Evolutionary conservation across 2,113 vertebrate species (phyloP).

Genomic region (Alethe diademata): DNA sequence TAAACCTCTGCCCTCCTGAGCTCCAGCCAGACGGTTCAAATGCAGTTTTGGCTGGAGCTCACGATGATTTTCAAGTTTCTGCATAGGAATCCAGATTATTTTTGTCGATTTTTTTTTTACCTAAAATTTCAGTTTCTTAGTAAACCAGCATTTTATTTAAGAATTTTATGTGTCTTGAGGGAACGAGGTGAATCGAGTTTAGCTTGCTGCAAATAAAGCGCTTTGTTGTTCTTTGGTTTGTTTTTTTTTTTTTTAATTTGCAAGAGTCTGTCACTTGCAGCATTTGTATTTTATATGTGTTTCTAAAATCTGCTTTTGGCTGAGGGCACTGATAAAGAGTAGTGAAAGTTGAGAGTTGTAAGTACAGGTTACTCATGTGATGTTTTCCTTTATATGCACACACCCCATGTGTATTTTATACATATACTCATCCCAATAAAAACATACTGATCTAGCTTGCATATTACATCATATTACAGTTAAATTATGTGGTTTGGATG

Average conservation of each 20-base stretch:
- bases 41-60: conserved; percentile 15
- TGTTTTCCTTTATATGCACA: conserved; percentile 6
- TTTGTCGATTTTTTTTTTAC: accelerated
- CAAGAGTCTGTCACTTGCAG: background rate
- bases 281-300: background rate
- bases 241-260: background rate
- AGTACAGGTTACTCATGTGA: background rate
- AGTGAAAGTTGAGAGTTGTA: conserved; percentile 3
- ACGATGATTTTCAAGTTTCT: background rate
- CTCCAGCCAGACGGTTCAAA: background rate
- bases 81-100: background rate
- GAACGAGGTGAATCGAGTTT: background rate
- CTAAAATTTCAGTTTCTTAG: background rate
- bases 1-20: background rate
- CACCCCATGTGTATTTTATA: background rate
- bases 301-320: background rate
- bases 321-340: background rate
- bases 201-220: background rate
- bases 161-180: background rate
- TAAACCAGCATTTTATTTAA: background rate
- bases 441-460: conserved; percentile 22
- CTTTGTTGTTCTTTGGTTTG: background rate
- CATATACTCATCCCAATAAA: background rate
- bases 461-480: conserved; percentile 28
- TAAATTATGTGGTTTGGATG: background rate